Percentiles rank a stretch among this genome's conserved stretches.
Conservation (phyloP, 92 coral and sea anemone genomes). For the Actinernus sp. region DNA sequence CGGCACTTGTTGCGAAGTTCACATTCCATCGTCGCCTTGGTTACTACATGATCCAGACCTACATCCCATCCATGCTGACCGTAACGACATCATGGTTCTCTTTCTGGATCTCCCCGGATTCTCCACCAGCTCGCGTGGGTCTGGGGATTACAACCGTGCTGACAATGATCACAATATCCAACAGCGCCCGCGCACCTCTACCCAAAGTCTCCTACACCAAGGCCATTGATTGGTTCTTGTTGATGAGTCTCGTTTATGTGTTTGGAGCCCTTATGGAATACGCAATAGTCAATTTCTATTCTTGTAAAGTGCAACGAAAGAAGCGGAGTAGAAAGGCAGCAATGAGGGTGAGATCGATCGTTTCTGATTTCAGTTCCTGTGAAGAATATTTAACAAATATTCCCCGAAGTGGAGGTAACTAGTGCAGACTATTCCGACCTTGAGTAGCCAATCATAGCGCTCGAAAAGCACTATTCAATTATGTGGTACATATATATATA, state of each 20-base stretch:
- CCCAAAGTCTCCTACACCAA: slow-evolving; percentile 95
- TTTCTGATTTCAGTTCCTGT: too few relatives aligned
- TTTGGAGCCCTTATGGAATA: slow-evolving; percentile 99
- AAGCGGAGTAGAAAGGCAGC: slow-evolving; percentile 27
- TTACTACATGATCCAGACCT: slow-evolving; percentile 97
- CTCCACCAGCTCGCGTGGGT: slow-evolving; percentile 98
- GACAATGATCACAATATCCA: slow-evolving; percentile 96
- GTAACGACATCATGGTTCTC: slow-evolving; percentile 98
- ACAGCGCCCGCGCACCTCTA: slow-evolving; percentile 98
- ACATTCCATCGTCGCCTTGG: slow-evolving; percentile 99
- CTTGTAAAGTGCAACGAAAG: slow-evolving; percentile 71
- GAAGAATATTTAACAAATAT: too few relatives aligned
- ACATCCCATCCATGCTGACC: slow-evolving; percentile 94
- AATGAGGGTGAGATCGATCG: background rate
- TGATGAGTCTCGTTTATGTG: slow-evolving; percentile 95
- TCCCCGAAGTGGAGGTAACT: too few relatives aligned
- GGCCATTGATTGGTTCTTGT: slow-evolving; percentile 96
- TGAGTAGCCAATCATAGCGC: too few relatives aligned
- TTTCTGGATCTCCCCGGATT: slow-evolving; percentile 97
- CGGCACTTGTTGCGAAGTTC: slow-evolving; percentile 90
- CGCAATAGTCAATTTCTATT: slow-evolving; percentile 90
- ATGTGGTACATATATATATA: too few relatives aligned
- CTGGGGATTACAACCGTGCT: slow-evolving; percentile 97
- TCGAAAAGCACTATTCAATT: too few relatives aligned
- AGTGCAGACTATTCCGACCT: too few relatives aligned